phyloP scores from a whole-genome alignment of 2,113 vertebrate genomes.

The Cercopithecus mona region DNA sequence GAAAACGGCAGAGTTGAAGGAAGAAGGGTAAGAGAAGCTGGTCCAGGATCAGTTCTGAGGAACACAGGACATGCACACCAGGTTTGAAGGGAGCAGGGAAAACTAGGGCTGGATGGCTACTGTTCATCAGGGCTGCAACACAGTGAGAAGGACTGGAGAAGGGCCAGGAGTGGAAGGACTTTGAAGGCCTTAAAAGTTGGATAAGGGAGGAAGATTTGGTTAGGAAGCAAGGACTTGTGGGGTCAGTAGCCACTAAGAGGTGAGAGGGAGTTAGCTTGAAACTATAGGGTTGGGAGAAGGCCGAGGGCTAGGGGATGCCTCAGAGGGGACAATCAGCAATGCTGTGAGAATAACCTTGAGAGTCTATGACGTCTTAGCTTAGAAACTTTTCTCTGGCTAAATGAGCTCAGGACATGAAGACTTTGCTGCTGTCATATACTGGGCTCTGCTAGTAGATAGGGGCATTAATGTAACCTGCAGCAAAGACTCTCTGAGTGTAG shows the following conservation, averaged over 20 bases:
- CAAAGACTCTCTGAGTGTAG: background rate
- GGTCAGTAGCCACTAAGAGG: background rate
- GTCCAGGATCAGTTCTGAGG: background rate
- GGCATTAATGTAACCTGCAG: background rate
- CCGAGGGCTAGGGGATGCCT: background rate
- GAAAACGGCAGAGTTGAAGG: background rate
- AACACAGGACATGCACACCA: background rate
- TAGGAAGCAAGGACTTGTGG: slow-evolving; percentile 19
- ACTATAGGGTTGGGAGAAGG: background rate
- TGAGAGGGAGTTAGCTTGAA: slow-evolving; percentile 2
- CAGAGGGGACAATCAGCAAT: background rate
- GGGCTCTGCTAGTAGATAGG: background rate
- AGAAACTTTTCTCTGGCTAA: slow-evolving; percentile 12
- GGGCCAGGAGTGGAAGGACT: background rate
- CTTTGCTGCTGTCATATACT: background rate
- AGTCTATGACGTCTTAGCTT: background rate
- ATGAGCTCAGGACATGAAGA: background rate
- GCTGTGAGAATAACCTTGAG: background rate
- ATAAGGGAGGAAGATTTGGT: background rate
- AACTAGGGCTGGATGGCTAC: background rate
- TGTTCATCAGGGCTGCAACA: background rate
- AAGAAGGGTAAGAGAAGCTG: slow-evolving; percentile 1
- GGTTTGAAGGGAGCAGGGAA: background rate
- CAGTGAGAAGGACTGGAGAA: background rate
- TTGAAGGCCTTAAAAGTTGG: background rate